Base-by-base conservation (phyloP, 2,797 vertebrate species). In the Molossus alvarezi region DNA sequence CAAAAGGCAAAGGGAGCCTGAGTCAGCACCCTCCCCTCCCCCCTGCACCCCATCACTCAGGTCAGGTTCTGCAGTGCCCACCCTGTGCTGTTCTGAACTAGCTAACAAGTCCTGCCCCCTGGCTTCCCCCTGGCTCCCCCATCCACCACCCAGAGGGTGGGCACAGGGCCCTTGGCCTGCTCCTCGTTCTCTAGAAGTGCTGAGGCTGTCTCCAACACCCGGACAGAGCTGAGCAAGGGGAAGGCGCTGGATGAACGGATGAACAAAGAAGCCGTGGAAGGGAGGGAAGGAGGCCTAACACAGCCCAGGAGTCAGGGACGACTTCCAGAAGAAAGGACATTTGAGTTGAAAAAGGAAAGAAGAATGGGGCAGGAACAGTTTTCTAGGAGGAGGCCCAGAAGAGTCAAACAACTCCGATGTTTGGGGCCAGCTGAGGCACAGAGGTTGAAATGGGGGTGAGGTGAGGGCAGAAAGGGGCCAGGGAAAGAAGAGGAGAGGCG, bases 351-450 rank as follows among this genome's bases (percentile, higher is more conserved):
- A 80, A 75, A 45, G 23, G n/a, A 62, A 51, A 11, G 33, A 20
- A 82, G 12, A 5, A 17, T 33, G 58, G 67, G 80, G 27, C 53
- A 86, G n/a, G 53, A 75, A 60, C 12, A 51, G 81, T 45, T 45
- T 75, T 80, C 45, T 37, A 58, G 55, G 33, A 51, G 77, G 25
- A 77, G 64, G 29, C 71, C 77, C 57, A 83, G 72, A 51, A 72
- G 14, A 91, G 58, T 48, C 92, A 72, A 75, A 91, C 76, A 21
- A 60, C 60, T 60, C 64, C 29, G 57, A 79, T 79, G n/a, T 25
- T 12, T 64, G 41, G 41, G 79, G 84, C 79, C 41, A 11, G 64
- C 41, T 25, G 72, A 79, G 71, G 12, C 91, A 71, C n/a, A 45
- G 55, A 11, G 29, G 48, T 23, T 33, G 58, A 92, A 67, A n/a